Percentiles rank a stretch among this genome's conserved stretches.
Conservation (phyloP, 2,888 invertebrate species). For the Rhimphoctona megacephalus region DNA sequence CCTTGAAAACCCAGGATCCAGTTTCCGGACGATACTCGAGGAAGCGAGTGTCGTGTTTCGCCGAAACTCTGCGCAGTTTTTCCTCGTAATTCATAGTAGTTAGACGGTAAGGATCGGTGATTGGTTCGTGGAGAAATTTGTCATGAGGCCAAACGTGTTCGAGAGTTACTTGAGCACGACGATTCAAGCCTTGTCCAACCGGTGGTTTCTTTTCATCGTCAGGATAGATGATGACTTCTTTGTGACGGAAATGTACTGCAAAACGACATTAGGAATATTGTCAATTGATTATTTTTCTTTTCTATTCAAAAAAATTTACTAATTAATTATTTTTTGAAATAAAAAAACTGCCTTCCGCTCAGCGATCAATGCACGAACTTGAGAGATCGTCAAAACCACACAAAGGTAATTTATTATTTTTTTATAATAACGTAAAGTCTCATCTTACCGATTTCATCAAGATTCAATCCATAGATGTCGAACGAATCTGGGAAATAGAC, state of each 20-base stretch:
- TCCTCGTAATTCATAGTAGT: slow-evolving; percentile 93
- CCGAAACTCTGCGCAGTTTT: slow-evolving; percentile 93
- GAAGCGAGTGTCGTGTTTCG: slow-evolving; percentile 95
- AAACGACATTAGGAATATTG: slow-evolving; percentile 30
- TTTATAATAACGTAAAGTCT: background rate
- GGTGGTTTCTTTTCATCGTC: slow-evolving; percentile 95
- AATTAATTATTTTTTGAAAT: too few species aligned
- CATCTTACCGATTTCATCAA: slow-evolving; percentile 92
- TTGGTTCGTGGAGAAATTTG: slow-evolving; percentile 91
- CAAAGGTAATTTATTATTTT: background rate
- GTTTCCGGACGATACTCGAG: slow-evolving; percentile 97
- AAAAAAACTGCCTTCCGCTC: too few species aligned
- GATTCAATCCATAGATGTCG: slow-evolving; percentile 93
- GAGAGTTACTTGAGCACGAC: slow-evolving; percentile 95
- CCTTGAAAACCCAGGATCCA: slow-evolving; percentile 98
- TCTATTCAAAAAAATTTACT: background rate
- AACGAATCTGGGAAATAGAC: slow-evolving; percentile 94
- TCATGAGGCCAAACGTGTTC: slow-evolving; percentile 98
- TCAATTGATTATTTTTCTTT: background rate
- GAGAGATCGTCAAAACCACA: too few species aligned
- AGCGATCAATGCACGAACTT: too few species aligned
- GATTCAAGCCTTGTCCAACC: slow-evolving; percentile 94
- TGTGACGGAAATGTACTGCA: slow-evolving; percentile 95
- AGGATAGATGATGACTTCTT: slow-evolving; percentile 98
- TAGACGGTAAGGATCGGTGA: slow-evolving; percentile 92